Evolutionary conservation across 2,888 invertebrate species (phyloP).

Genomic region (Chymomyza amoena): DNA sequence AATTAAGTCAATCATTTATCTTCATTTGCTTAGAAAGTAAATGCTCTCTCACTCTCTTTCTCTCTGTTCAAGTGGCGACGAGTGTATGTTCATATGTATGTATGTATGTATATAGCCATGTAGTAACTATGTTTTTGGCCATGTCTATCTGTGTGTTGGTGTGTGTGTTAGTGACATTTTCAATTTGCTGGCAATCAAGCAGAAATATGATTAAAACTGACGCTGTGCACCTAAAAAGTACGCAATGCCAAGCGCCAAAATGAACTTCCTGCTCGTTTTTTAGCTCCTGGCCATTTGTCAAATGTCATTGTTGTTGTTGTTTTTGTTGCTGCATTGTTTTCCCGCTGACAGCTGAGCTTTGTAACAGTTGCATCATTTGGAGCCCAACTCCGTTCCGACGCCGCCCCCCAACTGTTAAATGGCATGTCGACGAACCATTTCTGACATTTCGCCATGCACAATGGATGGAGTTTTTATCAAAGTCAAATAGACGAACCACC

Average conservation of each 20-base stretch:
- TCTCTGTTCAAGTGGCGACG: background rate
- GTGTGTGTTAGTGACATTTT: constrained; percentile 62
- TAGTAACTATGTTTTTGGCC: background rate
- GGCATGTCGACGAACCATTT: constrained; percentile 22
- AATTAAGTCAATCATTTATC: too few species aligned
- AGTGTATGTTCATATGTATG: background rate
- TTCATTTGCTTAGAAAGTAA: too few species aligned
- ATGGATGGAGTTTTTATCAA: constrained; percentile 30
- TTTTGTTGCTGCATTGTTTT: constrained; percentile 28
- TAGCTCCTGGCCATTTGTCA: constrained; percentile 34
- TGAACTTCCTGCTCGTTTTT: constrained; percentile 2
- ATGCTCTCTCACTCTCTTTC: too few species aligned
- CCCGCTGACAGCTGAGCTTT: constrained; percentile 12
- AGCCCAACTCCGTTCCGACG: background rate
- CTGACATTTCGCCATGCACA: constrained; percentile 34
- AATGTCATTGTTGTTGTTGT: background rate
- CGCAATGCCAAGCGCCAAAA: constrained; percentile 18
- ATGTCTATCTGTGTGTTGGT: background rate
- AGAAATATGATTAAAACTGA: constrained; percentile 56
- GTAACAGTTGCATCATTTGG: constrained; percentile 18
- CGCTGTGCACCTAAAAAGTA: constrained; percentile 21
- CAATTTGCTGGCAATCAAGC: constrained; percentile 65
- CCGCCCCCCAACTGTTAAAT: background rate
- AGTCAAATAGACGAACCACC: constrained; percentile 4
- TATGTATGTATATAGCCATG: background rate